Evolutionary conservation across 2,113 vertebrate species (phyloP).

Genomic region (Onychostoma macrolepis): DNA sequence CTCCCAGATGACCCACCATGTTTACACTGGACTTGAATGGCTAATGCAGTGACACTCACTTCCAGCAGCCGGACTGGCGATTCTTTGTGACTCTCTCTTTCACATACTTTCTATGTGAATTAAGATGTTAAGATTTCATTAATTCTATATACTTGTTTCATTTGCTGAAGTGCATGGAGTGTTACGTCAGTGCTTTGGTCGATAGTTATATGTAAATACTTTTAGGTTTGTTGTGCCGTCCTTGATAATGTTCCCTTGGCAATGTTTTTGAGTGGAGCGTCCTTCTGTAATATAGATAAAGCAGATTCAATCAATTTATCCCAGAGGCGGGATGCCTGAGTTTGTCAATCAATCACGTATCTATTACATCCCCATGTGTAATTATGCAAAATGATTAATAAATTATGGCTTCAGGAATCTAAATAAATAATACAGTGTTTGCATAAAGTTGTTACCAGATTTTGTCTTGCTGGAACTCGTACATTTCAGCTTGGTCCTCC

Average conservation of each 20-base stretch:
- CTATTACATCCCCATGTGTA: neutral
- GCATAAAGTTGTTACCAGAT: neutral
- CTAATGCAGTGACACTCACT: conserved; percentile 53
- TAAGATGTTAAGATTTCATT: neutral
- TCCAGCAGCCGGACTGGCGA: conserved; percentile 8
- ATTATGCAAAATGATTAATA: conserved; percentile 11
- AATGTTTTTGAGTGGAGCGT: neutral
- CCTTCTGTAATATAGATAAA: conserved; percentile 26
- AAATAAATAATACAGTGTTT: neutral
- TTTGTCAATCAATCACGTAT: neutral
- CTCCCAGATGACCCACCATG: conserved; percentile 48
- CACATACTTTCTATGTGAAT: neutral
- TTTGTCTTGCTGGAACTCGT: neutral
- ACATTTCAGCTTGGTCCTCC: neutral
- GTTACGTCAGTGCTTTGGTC: neutral
- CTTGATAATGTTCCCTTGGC: neutral
- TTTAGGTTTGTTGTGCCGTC: neutral
- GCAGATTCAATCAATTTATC: neutral
- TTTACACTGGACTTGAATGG: conserved; percentile 56
- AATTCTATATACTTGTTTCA: neutral
- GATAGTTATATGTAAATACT: neutral
- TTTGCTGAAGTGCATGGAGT: conserved; percentile 24
- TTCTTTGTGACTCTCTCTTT: conserved; percentile 2
- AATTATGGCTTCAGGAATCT: conserved; percentile 1
- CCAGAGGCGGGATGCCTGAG: neutral